Percentiles rank a stretch among this genome's conserved stretches.
These are phyloP conservation scores for Acanthosepion lycidas DNA, from an alignment of 2,888 invertebrate species.

Conservation along the genomic window DNA sequence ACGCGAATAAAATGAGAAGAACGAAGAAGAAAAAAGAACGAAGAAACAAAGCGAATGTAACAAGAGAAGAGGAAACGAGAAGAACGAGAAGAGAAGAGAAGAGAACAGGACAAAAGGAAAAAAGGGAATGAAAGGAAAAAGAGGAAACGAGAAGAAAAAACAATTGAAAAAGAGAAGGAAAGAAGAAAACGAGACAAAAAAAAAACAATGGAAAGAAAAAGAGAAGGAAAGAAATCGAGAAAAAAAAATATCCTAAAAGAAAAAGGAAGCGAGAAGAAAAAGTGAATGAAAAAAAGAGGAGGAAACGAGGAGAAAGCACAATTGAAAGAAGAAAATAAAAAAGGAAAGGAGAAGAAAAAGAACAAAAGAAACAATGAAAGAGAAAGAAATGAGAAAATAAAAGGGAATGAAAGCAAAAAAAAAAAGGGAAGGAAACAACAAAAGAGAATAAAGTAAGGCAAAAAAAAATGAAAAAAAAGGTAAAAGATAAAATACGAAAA, in stretches of 20 bases:
- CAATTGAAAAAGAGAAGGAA: neutral
- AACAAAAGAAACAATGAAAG: neutral
- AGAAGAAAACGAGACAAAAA: too few relatives aligned
- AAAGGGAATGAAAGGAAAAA: neutral
- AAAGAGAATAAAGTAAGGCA: neutral
- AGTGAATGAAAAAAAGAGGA: neutral
- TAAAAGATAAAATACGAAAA: too few relatives aligned
- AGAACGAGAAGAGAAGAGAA: neutral
- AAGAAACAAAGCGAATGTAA: neutral
- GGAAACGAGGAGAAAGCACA: neutral
- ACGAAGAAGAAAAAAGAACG: neutral
- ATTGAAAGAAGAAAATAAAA: neutral
- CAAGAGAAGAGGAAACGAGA: neutral
- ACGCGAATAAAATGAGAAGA: neutral
- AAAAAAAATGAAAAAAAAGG: neutral
- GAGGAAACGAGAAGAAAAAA: neutral
- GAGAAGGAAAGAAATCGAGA: neutral
- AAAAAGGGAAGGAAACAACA: neutral
- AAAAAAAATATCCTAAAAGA: too few relatives aligned
- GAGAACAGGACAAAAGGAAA: neutral
- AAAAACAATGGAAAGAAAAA: neutral
- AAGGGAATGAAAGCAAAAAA: too few relatives aligned
- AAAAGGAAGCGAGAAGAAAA: neutral
- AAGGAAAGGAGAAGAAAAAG: neutral
- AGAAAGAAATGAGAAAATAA: neutral